Evolutionary conservation across 64 coral and sea anemone genomes (phyloP).

Genomic region (Actinia tenebrosa): DNA sequence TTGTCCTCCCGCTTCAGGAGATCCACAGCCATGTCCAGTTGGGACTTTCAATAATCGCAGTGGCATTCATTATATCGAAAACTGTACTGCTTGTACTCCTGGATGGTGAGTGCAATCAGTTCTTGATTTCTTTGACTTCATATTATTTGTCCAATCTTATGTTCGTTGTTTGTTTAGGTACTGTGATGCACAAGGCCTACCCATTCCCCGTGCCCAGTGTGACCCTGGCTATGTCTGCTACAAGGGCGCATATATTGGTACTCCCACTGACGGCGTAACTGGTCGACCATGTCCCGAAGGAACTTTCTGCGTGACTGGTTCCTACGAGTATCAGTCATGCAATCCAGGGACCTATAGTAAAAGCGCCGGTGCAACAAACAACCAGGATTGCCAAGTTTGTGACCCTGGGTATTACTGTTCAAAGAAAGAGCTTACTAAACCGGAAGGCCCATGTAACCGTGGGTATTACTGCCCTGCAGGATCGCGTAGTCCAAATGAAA

Average conservation of each 20-base stretch:
- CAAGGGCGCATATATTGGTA: constrained; percentile 81
- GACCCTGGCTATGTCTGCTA: constrained; percentile 88
- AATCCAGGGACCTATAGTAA: constrained; percentile 83
- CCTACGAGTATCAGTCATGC: constrained; percentile 89
- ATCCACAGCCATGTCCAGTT: constrained; percentile 89
- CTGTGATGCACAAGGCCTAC: constrained; percentile 91
- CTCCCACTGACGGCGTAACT: constrained; percentile 82
- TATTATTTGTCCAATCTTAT: background rate
- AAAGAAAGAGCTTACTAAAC: constrained; percentile 56
- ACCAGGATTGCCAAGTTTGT: constrained; percentile 89
- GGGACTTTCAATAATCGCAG: constrained; percentile 78
- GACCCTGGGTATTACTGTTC: constrained; percentile 89
- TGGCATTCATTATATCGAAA: constrained; percentile 66
- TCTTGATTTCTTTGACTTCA: background rate
- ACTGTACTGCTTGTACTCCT: constrained; percentile 87
- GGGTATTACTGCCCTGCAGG: constrained; percentile 86
- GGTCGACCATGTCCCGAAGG: constrained; percentile 84
- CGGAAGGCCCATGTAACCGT: constrained; percentile 85
- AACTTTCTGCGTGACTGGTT: constrained; percentile 85
- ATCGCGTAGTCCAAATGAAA: constrained; percentile 71
- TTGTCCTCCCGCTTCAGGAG: constrained; percentile 86
- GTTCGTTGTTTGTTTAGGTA: constrained; percentile 47
- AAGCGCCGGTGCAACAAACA: constrained; percentile 86
- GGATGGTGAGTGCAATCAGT: constrained; percentile 70
- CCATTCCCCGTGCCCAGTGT: constrained; percentile 91